phyloP scores from a whole-genome alignment of 2,888 invertebrate genomes.

The Drosophila multiciliata region DNA sequence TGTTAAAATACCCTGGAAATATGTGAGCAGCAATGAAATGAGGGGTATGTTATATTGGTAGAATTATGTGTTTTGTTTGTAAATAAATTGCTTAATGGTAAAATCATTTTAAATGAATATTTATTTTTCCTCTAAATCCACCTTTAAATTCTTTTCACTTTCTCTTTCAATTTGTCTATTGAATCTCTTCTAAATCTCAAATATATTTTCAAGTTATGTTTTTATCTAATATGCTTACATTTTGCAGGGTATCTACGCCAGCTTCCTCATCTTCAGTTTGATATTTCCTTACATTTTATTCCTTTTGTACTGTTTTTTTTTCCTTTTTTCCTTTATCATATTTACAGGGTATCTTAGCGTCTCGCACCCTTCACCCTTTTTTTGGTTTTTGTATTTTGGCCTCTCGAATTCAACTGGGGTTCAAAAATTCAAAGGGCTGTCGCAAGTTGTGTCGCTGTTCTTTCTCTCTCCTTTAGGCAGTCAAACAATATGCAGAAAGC shows the following conservation, averaged over 20 bases:
- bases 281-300: background rate
- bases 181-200: background rate
- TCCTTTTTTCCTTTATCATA: too few relatives aligned
- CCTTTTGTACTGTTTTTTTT: background rate
- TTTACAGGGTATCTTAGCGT: background rate
- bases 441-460: slow-evolving; percentile 38
- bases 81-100: background rate
- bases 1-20: slow-evolving; percentile 36
- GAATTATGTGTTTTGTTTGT: background rate
- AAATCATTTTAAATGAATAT: background rate
- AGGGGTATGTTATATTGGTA: background rate
- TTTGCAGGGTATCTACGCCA: background rate
- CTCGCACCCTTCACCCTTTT: background rate
- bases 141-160: background rate
- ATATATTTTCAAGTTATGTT: background rate
- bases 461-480: slow-evolving; percentile 20
- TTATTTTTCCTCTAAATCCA: background rate
- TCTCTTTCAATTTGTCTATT: background rate
- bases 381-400: slow-evolving; percentile 6
- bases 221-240: background rate
- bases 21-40: background rate
- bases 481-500: slow-evolving; percentile 46
- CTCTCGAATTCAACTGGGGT: slow-evolving; percentile 27
- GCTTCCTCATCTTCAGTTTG: background rate
- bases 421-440: slow-evolving; percentile 58